Conservation (phyloP, 2,888 invertebrate genomes). For the Drosophila siamana region DNA sequence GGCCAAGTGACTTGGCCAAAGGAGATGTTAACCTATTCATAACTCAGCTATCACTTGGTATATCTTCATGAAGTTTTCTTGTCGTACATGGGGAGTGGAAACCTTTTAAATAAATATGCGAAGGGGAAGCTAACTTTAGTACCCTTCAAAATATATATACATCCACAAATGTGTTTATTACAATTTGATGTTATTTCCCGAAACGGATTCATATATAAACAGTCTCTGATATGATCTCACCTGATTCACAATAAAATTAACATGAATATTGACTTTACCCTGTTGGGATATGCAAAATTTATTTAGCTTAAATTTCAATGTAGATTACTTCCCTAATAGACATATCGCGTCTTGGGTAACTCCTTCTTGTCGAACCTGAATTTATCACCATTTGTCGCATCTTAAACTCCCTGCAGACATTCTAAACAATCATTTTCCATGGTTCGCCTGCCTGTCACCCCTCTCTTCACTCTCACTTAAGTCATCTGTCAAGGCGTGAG, state of each 20-base stretch:
- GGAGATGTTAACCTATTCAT: conserved; percentile 23
- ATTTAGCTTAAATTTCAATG: background rate
- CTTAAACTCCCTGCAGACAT: conserved; percentile 31
- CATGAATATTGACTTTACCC: background rate
- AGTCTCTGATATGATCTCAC: no score
- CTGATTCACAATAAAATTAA: no score
- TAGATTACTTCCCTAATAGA: conserved; percentile 6
- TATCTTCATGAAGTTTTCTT: conserved; percentile 19
- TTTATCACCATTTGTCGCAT: conserved; percentile 67
- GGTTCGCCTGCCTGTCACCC: conserved; percentile 23
- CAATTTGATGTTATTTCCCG: no score
- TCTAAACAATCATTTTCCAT: conserved; percentile 56
- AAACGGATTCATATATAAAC: background rate
- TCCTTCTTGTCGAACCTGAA: conserved; percentile 24
- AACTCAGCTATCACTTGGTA: conserved; percentile 23
- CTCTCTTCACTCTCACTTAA: conserved; percentile 31
- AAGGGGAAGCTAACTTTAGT: background rate
- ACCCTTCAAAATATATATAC: no score
- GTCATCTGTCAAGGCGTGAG: conserved; percentile 64
- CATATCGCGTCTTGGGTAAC: conserved; percentile 5
- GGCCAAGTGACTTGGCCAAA: background rate
- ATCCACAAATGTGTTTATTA: no score
- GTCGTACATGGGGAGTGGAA: background rate
- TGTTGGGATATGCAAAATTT: background rate
- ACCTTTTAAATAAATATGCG: background rate